These are phyloP conservation scores for Drosophila sordidapex DNA, from an alignment of 2,888 invertebrate species.

Conservation along the genomic window DNA sequence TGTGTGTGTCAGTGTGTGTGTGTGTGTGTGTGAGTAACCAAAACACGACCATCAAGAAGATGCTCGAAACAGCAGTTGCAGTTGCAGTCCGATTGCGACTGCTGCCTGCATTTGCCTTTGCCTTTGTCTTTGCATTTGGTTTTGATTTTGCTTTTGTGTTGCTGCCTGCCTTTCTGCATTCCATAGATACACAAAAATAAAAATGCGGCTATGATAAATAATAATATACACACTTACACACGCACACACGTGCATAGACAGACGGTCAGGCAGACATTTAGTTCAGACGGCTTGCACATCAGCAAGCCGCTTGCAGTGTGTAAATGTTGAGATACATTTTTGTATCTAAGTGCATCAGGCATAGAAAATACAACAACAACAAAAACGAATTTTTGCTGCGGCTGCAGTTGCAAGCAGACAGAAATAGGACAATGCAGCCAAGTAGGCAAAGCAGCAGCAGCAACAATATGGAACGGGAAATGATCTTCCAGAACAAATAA, in stretches of 20 bases:
- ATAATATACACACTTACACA: slow-evolving; percentile 53
- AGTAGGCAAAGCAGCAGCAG: slow-evolving; percentile 44
- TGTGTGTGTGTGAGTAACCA: slow-evolving; percentile 25
- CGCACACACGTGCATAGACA: slow-evolving; percentile 1
- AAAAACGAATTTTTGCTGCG: slow-evolving; percentile 23
- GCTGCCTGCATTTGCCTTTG: slow-evolving; percentile 33
- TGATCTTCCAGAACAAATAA: slow-evolving; percentile 39
- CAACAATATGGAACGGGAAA: slow-evolving; percentile 37
- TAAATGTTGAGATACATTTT: slow-evolving; percentile 67
- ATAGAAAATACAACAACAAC: slow-evolving; percentile 24
- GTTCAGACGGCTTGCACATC: slow-evolving; percentile 38
- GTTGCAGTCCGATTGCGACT: slow-evolving; percentile 40
- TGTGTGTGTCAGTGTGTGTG: neutral
- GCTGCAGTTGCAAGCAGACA: slow-evolving; percentile 42
- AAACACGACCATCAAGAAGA: slow-evolving; percentile 42
- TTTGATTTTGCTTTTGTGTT: slow-evolving; percentile 10
- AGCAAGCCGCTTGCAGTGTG: slow-evolving; percentile 39
- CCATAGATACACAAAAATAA: slow-evolving; percentile 82
- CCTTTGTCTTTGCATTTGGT: neutral
- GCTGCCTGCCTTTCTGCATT: slow-evolving; percentile 60
- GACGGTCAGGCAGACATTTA: slow-evolving; percentile 33
- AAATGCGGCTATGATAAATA: slow-evolving; percentile 81
- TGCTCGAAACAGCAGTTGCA: slow-evolving; percentile 39
- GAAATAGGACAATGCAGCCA: slow-evolving; percentile 63
- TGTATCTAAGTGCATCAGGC: slow-evolving; percentile 52